Evolutionary conservation across 2,888 invertebrate species (phyloP).

Genomic region (Monopis laevigella): DNA sequence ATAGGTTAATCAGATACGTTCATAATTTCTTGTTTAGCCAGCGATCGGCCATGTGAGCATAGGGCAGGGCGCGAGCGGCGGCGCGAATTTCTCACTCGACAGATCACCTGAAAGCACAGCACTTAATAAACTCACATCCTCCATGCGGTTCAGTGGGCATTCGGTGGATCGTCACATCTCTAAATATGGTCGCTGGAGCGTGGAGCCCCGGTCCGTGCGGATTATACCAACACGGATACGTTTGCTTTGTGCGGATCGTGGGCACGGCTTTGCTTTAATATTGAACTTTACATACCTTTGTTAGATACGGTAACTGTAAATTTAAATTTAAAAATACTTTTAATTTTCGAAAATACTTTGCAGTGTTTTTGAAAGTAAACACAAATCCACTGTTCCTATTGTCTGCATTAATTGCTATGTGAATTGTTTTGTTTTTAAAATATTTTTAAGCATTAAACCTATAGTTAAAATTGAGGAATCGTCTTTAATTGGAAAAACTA

Average conservation of each 20-base stretch:
- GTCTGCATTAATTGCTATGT: too few species aligned
- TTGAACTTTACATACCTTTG: conserved; percentile 1
- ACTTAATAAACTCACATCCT: conserved; percentile 66
- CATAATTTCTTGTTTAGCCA: conserved; percentile 12
- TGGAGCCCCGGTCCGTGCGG: conserved; percentile 20
- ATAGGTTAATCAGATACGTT: conserved; percentile 1
- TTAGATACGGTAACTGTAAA: neutral
- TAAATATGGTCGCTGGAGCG: conserved; percentile 60
- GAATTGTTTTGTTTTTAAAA: too few species aligned
- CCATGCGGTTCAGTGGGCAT: conserved; percentile 60
- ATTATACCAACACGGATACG: conserved; percentile 14
- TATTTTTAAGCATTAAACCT: too few species aligned
- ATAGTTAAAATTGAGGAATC: too few species aligned
- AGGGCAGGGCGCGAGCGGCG: conserved; percentile 21
- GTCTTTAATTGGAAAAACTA: too few species aligned
- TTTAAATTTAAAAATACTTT: neutral
- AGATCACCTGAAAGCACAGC: conserved; percentile 65
- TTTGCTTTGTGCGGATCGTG: conserved; percentile 12
- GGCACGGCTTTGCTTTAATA: conserved; percentile 8
- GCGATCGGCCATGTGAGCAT: conserved; percentile 20
- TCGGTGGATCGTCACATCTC: conserved; percentile 64
- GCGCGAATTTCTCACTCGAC: conserved; percentile 62
- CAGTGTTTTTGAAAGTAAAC: too few species aligned
- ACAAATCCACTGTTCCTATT: too few species aligned
- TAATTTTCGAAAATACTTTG: too few species aligned